Percentiles rank a stretch among this genome's conserved stretches.
Conservation (phyloP, 2,888 invertebrate genomes). For the Escarpia spicata region DNA sequence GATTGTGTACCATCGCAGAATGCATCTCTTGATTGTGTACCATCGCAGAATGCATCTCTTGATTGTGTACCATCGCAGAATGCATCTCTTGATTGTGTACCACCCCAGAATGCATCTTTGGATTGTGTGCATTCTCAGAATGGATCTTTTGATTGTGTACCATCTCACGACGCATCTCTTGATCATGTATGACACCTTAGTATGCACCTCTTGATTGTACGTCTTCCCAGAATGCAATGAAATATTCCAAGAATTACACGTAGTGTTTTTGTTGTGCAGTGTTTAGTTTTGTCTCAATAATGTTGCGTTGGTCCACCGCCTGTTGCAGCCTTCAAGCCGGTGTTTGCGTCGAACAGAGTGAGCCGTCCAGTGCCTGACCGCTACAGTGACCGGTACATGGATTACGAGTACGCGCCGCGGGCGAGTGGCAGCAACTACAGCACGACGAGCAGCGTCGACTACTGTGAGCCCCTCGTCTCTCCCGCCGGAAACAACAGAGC, state of each 20-base stretch:
- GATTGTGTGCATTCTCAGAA: no score
- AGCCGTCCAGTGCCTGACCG: not conserved
- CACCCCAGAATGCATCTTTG: no score
- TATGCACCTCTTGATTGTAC: not conserved
- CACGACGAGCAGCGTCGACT: not conserved
- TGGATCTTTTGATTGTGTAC: no score
- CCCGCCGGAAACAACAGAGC: not conserved
- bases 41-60: no score
- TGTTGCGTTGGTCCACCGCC: not conserved
- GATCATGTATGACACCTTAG: not conserved
- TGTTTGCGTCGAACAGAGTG: constrained; percentile 27
- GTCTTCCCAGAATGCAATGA: not conserved
- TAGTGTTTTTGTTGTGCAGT: not conserved
- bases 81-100: no score
- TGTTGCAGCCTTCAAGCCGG: constrained; percentile 30
- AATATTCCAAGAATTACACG: not conserved
- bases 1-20: no score
- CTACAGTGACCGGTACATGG: constrained; percentile 20
- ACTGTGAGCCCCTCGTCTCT: constrained; percentile 13
- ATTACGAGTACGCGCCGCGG: not conserved
- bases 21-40: no score
- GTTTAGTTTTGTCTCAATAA: not conserved
- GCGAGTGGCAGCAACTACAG: not conserved
- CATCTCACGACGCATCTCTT: no score
- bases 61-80: no score